Evolutionary conservation across 1,140 invertebrate species (phyloP).

Genomic region (Zophobas morio): DNA sequence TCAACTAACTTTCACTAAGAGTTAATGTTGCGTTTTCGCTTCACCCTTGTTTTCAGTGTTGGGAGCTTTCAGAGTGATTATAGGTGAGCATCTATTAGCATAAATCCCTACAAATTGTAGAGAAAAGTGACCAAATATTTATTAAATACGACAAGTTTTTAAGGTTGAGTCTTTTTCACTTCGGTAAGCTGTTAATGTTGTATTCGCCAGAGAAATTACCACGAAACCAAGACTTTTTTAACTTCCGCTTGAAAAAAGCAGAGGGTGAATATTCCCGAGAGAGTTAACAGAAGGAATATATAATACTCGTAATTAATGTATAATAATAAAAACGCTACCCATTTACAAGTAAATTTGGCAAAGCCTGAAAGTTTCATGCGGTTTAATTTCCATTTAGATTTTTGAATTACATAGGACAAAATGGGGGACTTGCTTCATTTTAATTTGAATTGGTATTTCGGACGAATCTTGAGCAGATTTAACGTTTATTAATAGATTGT

Average conservation of each 20-base stretch:
- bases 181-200: not conserved
- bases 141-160: conserved; percentile 12
- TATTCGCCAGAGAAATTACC: not conserved
- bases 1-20: conserved; percentile 39
- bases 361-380: not conserved
- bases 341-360: conserved; percentile 22
- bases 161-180: not conserved
- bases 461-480: not conserved
- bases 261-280: conserved; percentile 5
- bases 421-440: conserved; percentile 4
- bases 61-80: conserved; percentile 23
- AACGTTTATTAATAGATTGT: not conserved
- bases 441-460: not conserved
- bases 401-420: not conserved
- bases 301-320: conserved; percentile 35
- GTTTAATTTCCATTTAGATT: conserved; percentile 30
- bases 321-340: conserved; percentile 20
- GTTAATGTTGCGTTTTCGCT: conserved; percentile 41
- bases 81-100: conserved; percentile 39
- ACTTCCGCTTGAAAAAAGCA: not conserved
- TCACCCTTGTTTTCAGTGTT: conserved; percentile 33
- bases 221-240: conserved; percentile 9
- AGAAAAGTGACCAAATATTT: conserved; percentile 12
- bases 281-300: conserved; percentile 24
- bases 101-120: conserved; percentile 32